phyloP scores from a whole-genome alignment of 1,140 invertebrate genomes.

The Leptestheria dahalacensis region DNA sequence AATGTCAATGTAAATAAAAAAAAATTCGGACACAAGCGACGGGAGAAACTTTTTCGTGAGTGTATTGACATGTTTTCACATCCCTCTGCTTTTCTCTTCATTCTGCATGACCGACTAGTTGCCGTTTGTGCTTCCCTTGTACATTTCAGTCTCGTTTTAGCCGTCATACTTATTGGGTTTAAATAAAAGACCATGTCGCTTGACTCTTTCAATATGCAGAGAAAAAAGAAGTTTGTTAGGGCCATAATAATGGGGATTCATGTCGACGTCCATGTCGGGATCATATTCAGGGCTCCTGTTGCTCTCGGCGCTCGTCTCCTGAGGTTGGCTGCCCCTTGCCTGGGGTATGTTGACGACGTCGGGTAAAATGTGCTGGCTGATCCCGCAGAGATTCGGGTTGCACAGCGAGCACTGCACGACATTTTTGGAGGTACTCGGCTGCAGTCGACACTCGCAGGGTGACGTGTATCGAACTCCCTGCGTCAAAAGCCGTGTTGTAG shows the following conservation, averaged over 20 bases:
- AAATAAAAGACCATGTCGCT: conserved; percentile 2
- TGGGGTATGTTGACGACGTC: conserved; percentile 4
- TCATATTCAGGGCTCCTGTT: conserved; percentile 26
- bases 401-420: conserved; percentile 7
- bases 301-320: not conserved
- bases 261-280: conserved; percentile 35
- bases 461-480: not conserved
- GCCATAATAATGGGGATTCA: conserved; percentile 47
- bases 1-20: no score
- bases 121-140: not conserved
- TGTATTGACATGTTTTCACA: no score
- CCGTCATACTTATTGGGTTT: conserved; percentile 10
- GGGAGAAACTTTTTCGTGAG: no score
- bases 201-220: conserved; percentile 38
- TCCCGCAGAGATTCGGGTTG: conserved; percentile 8
- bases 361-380: not conserved
- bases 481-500: not conserved
- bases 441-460: not conserved
- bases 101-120: not conserved
- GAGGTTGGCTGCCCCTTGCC: not conserved
- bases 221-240: conserved; percentile 43
- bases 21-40: no score
- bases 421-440: conserved; percentile 6
- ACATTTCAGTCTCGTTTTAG: not conserved
- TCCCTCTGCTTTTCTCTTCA: no score